Percentiles rank a stretch among this genome's conserved stretches.
Conservation (phyloP, 2,113 vertebrate species). For the Grantiella picta region DNA sequence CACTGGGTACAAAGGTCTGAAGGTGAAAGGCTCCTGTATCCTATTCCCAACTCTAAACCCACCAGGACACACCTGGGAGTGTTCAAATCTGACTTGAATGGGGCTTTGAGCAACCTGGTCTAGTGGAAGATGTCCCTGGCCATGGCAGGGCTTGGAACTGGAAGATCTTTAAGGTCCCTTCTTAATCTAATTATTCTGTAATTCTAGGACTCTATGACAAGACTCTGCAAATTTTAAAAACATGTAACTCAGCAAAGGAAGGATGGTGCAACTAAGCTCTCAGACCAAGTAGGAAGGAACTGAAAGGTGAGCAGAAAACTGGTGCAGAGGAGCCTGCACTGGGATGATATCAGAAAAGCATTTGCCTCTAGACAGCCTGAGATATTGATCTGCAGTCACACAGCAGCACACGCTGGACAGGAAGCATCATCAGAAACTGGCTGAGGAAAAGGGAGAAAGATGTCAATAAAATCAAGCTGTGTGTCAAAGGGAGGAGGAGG, state of each 20-base stretch:
- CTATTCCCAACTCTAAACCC: neutral
- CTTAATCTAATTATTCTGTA: neutral
- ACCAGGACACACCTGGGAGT: accelerated
- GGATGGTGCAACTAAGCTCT: neutral
- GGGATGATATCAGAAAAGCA: neutral
- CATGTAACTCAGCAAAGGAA: neutral
- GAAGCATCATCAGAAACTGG: neutral
- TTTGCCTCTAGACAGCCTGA: neutral
- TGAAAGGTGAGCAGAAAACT: neutral
- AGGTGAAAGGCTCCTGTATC: neutral
- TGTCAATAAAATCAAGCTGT: conserved; percentile 10
- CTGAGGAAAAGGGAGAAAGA: neutral
- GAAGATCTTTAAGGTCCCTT: neutral
- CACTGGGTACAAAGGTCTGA: neutral
- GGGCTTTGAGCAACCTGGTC: neutral
- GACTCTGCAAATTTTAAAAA: neutral
- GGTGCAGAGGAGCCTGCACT: neutral
- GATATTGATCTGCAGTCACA: conserved; percentile 12
- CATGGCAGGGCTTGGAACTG: neutral
- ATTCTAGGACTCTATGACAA: neutral
- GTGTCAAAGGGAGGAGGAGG: neutral
- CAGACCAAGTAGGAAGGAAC: neutral
- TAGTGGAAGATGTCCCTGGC: neutral
- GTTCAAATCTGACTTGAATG: neutral
- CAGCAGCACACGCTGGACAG: neutral